Conservation (phyloP, 2,113 vertebrate genomes). For the Oriolus oriolus region DNA sequence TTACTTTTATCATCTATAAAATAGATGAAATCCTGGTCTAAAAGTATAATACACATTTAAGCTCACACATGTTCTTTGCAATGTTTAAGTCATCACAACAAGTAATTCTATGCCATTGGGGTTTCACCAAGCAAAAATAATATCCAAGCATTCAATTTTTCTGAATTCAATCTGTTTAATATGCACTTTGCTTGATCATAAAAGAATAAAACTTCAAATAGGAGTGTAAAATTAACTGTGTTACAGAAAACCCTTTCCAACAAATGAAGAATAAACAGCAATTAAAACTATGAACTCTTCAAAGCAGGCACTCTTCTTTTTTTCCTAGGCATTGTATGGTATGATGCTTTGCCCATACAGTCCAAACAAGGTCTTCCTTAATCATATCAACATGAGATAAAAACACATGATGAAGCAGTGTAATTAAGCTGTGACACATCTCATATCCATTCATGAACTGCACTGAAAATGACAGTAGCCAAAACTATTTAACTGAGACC, state of each 20-base stretch:
- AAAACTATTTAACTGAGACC: background rate
- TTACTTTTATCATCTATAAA: background rate
- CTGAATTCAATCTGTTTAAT: conserved; percentile 1
- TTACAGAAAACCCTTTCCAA: background rate
- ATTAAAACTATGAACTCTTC: background rate
- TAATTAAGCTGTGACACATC: background rate
- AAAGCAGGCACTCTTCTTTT: background rate
- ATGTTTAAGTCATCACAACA: background rate
- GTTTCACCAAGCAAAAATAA: conserved; percentile 29
- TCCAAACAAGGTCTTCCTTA: background rate
- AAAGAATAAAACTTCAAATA: conserved; percentile 7
- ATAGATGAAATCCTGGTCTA: conserved; percentile 10
- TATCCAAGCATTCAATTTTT: conserved; percentile 30
- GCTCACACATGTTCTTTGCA: background rate
- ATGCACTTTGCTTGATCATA: background rate
- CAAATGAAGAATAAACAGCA: conserved; percentile 5
- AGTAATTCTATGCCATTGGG: conserved; percentile 24
- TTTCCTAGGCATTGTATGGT: background rate
- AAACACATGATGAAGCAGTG: background rate
- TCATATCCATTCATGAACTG: background rate
- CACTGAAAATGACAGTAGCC: background rate
- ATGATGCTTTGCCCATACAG: background rate
- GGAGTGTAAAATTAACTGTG: background rate
- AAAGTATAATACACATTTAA: background rate
- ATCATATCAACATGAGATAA: background rate